phyloP scores from a whole-genome alignment of 2,797 vertebrate genomes.

The Salmo trutta region DNA sequence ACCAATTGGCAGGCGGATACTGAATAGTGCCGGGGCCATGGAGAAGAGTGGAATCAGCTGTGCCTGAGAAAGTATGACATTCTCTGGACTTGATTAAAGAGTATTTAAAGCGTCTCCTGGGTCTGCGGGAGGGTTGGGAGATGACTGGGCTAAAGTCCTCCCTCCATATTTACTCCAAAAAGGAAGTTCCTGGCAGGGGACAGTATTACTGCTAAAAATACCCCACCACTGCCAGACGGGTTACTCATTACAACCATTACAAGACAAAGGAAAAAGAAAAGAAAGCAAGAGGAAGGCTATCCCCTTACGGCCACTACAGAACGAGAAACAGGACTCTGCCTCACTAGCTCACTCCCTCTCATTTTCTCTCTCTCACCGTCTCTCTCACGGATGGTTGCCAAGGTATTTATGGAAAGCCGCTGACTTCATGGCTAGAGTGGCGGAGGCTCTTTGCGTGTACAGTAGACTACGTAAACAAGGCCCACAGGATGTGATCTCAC shows the following conservation, averaged over 20 bases:
- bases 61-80: constrained; percentile 6
- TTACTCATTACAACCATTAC: neutral
- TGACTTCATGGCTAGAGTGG: neutral
- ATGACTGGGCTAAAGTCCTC: neutral
- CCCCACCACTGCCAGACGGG: neutral
- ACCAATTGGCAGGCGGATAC: neutral
- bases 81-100: constrained; percentile 12
- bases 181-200: constrained; percentile 5
- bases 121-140: neutral
- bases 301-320: neutral
- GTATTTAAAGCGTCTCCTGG: neutral
- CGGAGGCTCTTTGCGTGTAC: neutral
- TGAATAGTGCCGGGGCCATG: neutral
- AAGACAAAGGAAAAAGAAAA: neutral
- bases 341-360: neutral
- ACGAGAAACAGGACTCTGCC: neutral
- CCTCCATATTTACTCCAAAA: constrained; percentile 7
- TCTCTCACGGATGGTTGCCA: neutral
- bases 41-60: constrained; percentile 6
- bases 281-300: neutral
- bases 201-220: constrained; percentile 6
- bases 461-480: constrained; percentile 4
- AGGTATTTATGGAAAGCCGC: neutral
- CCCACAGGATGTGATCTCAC: constrained; percentile 9
- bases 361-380: neutral